Evolutionary conservation across 2,888 invertebrate species (phyloP).

Genomic region (Slavum lentiscoides): DNA sequence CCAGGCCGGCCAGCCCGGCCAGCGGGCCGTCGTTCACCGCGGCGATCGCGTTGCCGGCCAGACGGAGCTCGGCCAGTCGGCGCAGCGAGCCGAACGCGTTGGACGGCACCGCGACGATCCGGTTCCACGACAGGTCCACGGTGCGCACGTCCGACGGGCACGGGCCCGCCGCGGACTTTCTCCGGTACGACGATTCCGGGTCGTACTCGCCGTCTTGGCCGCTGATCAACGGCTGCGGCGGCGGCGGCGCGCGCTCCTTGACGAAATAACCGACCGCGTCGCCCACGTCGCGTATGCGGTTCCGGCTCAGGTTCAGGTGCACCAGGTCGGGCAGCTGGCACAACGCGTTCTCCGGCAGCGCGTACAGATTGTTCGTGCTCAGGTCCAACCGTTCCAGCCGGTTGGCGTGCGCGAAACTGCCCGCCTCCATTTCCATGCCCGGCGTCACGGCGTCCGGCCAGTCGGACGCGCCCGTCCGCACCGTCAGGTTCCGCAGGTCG

Average conservation of each 20-base stretch:
- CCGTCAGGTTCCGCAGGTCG: constrained; percentile 81
- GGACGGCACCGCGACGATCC: constrained; percentile 79
- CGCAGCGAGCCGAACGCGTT: constrained; percentile 80
- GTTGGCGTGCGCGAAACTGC: constrained; percentile 73
- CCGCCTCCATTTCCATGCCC: constrained; percentile 27
- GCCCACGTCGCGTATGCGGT: constrained; percentile 83
- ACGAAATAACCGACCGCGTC: constrained; percentile 80
- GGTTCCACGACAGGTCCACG: constrained; percentile 82
- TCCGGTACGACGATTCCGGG: constrained; percentile 16
- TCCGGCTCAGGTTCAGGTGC: constrained; percentile 81
- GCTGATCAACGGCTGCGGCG: constrained; percentile 63
- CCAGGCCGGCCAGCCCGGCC: constrained; percentile 77
- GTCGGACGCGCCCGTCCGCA: constrained; percentile 81
- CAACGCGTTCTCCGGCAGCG: constrained; percentile 82
- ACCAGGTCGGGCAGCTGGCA: constrained; percentile 80
- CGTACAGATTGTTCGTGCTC: constrained; percentile 87
- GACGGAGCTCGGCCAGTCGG: constrained; percentile 76
- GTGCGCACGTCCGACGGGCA: constrained; percentile 81
- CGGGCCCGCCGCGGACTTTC: constrained; percentile 58
- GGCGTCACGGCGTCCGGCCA: constrained; percentile 66
- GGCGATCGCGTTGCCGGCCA: constrained; percentile 86
- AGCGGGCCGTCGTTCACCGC: constrained; percentile 85
- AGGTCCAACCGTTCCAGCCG: constrained; percentile 81
- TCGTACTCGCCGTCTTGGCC: constrained; percentile 60
- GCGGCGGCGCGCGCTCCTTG: constrained; percentile 67